Base-by-base conservation (phyloP, 2,797 vertebrate species). In the Ptychadena robeensis region DNA sequence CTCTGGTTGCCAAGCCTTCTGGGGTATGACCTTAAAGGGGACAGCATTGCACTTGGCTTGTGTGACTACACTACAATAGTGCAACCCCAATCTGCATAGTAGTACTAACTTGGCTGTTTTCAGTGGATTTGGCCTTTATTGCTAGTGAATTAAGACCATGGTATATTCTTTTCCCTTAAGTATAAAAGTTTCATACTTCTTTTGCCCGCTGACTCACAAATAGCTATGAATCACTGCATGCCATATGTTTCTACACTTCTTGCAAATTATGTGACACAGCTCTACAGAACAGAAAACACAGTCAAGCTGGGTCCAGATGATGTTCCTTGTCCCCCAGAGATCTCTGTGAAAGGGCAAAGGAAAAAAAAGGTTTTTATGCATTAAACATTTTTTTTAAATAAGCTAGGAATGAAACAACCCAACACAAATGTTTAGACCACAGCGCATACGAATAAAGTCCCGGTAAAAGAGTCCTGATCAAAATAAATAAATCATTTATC, bases 281-380 rank as follows among this genome's bases (percentile, higher is more conserved):
- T 76, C 75, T 73, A 65, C 34, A 81, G 80, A 81, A 87, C 86
- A 34, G 64, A 81, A 65, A 77, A 38, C 64, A 57, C 5, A 37
- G 66, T 25, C 71, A 70, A 3, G 0, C 61, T 71, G 18, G 37
- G 25, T 35, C 57, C 64, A 78, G 3, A 48, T 34, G 84, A 82
- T 53, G n/a, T 67, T n/a, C 6, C 10, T 31, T 30, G 67, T 32
- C 28, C 44, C 61, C 66, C 40, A 74, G 70, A 88, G 79, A 85
- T 31, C 34, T 37, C 9, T 25, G 35, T 53, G 9, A 75, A 76
- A 75, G 34, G 73, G 44, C 40, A 66, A 27, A 81, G 22, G 37
- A 18, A 67, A 11, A 35, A 28, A 35, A 53, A 22, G 6, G 4
- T 18, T 53, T 22, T 53, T n/a, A 8, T 53, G 44, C 44, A 53